Percentiles rank a stretch among this genome's conserved stretches.
Conservation (phyloP, 2,888 invertebrate genomes). For the Pollenia angustigena region DNA sequence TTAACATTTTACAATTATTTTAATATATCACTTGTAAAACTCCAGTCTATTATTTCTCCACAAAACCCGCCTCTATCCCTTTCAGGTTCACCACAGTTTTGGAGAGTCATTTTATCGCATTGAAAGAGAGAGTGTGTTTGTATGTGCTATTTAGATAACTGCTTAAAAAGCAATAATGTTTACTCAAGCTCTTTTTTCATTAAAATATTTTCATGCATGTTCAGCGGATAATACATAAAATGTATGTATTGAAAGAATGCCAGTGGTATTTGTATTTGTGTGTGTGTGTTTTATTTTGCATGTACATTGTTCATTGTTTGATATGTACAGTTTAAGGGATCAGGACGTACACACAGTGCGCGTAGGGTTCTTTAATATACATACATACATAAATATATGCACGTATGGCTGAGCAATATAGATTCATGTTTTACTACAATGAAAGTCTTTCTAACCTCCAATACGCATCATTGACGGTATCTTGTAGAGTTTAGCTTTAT, state of each 20-base stretch:
- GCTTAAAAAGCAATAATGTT: slow-evolving; percentile 29
- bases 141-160: slow-evolving; percentile 13
- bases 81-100: neutral
- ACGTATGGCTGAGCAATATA: slow-evolving; percentile 17
- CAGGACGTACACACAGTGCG: no score
- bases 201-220: slow-evolving; percentile 18
- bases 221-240: slow-evolving; percentile 21
- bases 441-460: neutral
- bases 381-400: neutral
- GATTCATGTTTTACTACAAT: slow-evolving; percentile 35
- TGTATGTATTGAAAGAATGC: no score
- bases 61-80: neutral
- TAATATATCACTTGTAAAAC: neutral
- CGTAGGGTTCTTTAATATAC: neutral
- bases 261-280: neutral
- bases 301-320: neutral
- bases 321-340: no score
- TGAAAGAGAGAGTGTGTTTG: neutral
- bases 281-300: neutral
- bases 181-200: slow-evolving; percentile 43
- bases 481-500: neutral
- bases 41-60: neutral
- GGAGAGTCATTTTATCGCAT: neutral
- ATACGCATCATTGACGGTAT: neutral
- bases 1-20: neutral